Base-by-base conservation (phyloP, 2,113 vertebrate species). In the Bostrychus sinensis region DNA sequence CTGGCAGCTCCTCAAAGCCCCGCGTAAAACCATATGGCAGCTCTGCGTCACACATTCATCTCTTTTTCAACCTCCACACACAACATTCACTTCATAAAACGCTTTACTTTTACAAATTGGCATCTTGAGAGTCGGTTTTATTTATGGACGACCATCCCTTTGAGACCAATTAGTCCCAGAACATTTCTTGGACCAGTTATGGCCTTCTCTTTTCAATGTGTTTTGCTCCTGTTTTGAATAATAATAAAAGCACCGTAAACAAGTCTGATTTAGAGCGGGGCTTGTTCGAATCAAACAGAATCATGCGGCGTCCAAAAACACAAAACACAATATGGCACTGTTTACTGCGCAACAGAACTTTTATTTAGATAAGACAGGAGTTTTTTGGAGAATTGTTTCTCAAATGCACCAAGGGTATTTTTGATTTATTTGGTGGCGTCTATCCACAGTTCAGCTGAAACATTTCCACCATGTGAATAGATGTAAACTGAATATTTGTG, bases 121-220 rank as follows among this genome's bases (percentile, higher is more conserved):
- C 20, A 19, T 12, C 43, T 9, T 13, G 43, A 51, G 26, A 28
- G 25, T 26, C 46, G 5, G 1, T 23, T 1, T 14, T 51, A 51
- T 51, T 51, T 28, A n/a, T 26, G 25, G 25, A 51, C 25, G 5
- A 7, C 48, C 5, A 26, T 9, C 14, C 48, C n/a, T 51, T 3
- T 3, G 48, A 17, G 48, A 51, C 25, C 48, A 51, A 51, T 51
- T 51, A 51, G 48, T 51, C 7, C 48, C 25, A n/a, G 25, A 28
- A 28, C 25, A 30, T 51, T 51, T 23, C 16, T n/a, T 51, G 48
- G 46, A 28, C 13, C 25, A 16, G 14, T 16, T 26, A 26, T 26
- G 8, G 30, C 30, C 8, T 32, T 32, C 8, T 32, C 30, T 32
- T 32, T 32, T n/a, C n/a, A n/a, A n/a, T 50, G 23, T 19, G 46